Conservation (phyloP, 2,888 invertebrate genomes). For the Pediacus dermestoides region DNA sequence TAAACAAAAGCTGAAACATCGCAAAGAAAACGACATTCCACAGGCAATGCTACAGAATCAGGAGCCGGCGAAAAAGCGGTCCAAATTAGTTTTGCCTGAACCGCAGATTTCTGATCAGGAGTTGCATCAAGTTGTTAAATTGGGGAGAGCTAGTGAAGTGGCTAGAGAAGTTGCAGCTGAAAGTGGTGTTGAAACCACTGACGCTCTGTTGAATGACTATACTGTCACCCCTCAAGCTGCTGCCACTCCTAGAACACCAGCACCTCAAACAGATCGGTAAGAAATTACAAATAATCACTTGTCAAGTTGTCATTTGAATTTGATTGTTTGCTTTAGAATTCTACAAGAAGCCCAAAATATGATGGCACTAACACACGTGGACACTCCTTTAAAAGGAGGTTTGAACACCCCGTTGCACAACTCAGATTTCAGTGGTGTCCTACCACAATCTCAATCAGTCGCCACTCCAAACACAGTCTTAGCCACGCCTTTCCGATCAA, state of each 20-base stretch:
- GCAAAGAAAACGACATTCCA: conserved; percentile 95
- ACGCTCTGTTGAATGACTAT: conserved; percentile 88
- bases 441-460: conserved; percentile 67
- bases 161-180: conserved; percentile 85
- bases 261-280: conserved; percentile 69
- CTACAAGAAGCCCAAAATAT: conserved; percentile 97
- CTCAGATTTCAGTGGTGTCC: conserved; percentile 80
- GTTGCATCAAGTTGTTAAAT: conserved; percentile 85
- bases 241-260: conserved; percentile 82
- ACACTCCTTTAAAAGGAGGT: conserved; percentile 95
- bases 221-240: conserved; percentile 68
- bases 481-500: conserved; percentile 78
- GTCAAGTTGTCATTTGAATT: conserved; percentile 1
- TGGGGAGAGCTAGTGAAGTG: conserved; percentile 86
- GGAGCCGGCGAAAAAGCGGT: conserved; percentile 87
- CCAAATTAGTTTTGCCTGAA: conserved; percentile 92
- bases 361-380: conserved; percentile 96
- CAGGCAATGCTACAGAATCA: conserved; percentile 82
- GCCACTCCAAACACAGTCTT: conserved; percentile 90
- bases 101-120: conserved; percentile 96
- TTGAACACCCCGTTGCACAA: conserved; percentile 90
- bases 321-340: conserved; percentile 49
- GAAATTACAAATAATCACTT: background rate
- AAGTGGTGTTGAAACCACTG: conserved; percentile 72
- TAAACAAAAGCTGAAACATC: conserved; percentile 89